These are phyloP conservation scores for Furcula furcula DNA, from an alignment of 2,888 invertebrate species.

Conservation along the genomic window DNA sequence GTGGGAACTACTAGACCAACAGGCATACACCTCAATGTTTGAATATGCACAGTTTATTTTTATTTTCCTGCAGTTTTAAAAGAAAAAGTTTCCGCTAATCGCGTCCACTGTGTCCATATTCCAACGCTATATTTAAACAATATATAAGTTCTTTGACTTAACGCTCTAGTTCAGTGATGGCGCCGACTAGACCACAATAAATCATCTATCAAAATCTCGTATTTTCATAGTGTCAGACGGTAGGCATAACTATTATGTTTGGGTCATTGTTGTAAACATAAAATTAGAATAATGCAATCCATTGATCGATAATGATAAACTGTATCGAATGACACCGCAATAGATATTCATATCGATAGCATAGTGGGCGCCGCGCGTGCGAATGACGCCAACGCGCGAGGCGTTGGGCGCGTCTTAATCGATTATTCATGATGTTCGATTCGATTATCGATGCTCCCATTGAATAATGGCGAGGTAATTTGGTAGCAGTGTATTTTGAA, in stretches of 20 bases:
- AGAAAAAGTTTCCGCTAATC: too few species aligned
- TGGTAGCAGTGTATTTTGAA: neutral
- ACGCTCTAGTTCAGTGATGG: too few species aligned
- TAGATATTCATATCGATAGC: neutral
- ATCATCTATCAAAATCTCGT: neutral
- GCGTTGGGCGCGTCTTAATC: neutral
- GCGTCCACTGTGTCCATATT: too few species aligned
- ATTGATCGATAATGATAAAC: constrained; percentile 21
- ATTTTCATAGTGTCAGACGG: too few species aligned
- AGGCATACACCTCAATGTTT: too few species aligned
- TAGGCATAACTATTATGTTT: too few species aligned
- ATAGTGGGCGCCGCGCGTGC: neutral
- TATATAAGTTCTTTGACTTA: too few species aligned
- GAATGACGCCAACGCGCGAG: neutral
- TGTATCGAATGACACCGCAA: constrained; percentile 16
- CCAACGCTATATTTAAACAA: too few species aligned
- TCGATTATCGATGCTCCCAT: neutral
- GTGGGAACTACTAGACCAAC: too few species aligned
- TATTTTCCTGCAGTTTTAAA: too few species aligned
- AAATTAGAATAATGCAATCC: constrained; percentile 16
- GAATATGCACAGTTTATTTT: too few species aligned
- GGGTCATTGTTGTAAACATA: neutral
- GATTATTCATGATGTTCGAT: neutral
- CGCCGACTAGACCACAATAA: too few species aligned
- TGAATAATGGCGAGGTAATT: neutral